Evolutionary conservation across 2,113 vertebrate genomes (phyloP), one percentile per base, ranked within the genome.

Genomic region (Ophthalmolycus amberensis): DNA sequence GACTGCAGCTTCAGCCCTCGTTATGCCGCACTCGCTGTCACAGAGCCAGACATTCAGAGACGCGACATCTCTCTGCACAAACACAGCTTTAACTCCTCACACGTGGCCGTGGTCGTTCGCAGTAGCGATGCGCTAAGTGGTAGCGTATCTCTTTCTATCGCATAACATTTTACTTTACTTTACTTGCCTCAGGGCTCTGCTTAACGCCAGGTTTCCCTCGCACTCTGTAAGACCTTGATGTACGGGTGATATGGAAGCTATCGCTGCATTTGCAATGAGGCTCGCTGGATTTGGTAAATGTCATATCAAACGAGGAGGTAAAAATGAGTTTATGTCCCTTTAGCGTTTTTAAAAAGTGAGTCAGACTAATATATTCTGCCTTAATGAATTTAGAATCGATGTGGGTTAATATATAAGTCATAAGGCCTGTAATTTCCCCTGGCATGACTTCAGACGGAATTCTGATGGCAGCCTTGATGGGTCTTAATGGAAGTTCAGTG

Each of bases 351-450:
- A 63, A 77, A 77, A 86, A 85, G 78, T 58, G 71, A 86, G 70
- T 85, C 38, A 56, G 79, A 71, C 59, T 37, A 88, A 90, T 90
- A 74, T 84, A 91, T 88, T 90, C 80, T 25, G 38, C 71, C 64
- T 88, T 91, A 86, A 85, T 90, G 90, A 89, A 90, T 91, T 85
- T 84, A 9, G 85, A 86, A 92, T 90, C 79, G 85, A 88, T 82
- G 75, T 85, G 82, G 80, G 82, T 85, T 91, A 89, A 84, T 82
- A 82, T 85, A 80, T 79, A 79, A 86, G 88, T 91, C 84, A 85
- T 86, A 56, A 87, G 79, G 82, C 78, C 83, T 79, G 65, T 92
- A 84, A 89, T 92, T 89, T 90, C 88, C 84, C 68, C 72, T 85
- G 88, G 89, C 85, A 75, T 68, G 86, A 83, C 83, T 90, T 91